Base-by-base conservation (phyloP, 2,888 invertebrate species). In the Lumbricus terrestris region DNA sequence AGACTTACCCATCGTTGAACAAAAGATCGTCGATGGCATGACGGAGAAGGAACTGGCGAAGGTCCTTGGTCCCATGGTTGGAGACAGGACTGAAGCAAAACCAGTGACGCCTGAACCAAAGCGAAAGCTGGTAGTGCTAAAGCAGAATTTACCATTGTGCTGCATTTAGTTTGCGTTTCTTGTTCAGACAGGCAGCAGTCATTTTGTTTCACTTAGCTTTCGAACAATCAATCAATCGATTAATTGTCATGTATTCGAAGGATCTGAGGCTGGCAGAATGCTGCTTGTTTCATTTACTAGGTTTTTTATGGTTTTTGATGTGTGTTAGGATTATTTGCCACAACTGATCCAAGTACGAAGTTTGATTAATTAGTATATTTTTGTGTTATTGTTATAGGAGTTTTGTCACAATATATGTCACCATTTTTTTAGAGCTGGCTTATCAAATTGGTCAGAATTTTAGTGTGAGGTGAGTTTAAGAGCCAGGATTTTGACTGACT, bases 71-170 rank as follows among this genome's bases (percentile, higher is more conserved):
- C 20, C 37, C 33, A 34, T 37, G 23, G 34, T 35, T 6, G 85
- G 85, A 34, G 34, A 85, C 35, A 85, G 35, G 85, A 37, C 85
- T 13, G 85, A 85, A 23, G 37, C 35, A 18, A 85, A 85, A 37
- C 85, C 85, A 34, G 85, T 34, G 35, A 85, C 85, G 16, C 85
- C 85, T 34, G 20, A 23, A 23, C 23, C 16, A 34, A 85, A 34
- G 85, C 85, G 85, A 85, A 85, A 35, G 85, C 85, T 85, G 34
- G 85, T 85, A 85, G n/a, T 35, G 85, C n/a, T 69, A n/a, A 11
- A n/a, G 69, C n/a, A n/a, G n/a, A 54, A 69, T 69, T 69, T 29
- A n/a, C n/a, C n/a, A 8, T 69, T 16, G 3, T 69, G 29, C 8
- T n/a, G 29, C n/a, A n/a, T 69, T 15, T 69, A n/a, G 2, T n/a